Evolutionary conservation across 1,140 invertebrate species (phyloP).

Genomic region (Camponotus floridanus): DNA sequence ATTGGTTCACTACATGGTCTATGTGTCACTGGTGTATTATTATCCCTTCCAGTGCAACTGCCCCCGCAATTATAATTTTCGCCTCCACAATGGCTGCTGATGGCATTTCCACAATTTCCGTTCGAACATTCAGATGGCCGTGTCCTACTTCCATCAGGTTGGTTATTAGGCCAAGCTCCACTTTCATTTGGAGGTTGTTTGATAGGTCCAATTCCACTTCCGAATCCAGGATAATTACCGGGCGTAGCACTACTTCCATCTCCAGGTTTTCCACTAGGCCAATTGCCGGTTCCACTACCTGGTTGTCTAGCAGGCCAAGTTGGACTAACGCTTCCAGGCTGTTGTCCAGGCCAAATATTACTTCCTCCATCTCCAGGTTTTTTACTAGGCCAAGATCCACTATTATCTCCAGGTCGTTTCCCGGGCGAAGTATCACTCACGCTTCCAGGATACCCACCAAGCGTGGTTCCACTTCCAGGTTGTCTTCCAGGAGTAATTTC

Average conservation of each 20-base stretch:
- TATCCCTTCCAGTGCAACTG: conserved; percentile 3
- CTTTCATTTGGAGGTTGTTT: neutral
- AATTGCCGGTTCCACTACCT: conserved; percentile 8
- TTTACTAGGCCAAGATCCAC: neutral
- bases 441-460: no score
- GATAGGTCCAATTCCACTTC: neutral
- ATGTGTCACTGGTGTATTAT: neutral
- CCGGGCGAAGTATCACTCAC: neutral
- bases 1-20: conserved; percentile 4
- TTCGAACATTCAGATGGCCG: neutral
- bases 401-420: neutral
- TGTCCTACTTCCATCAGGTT: neutral
- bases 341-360: neutral
- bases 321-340: neutral
- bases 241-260: neutral
- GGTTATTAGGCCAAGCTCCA: neutral
- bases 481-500: neutral
- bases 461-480: neutral
- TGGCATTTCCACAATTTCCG: neutral
- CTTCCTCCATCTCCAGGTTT: neutral
- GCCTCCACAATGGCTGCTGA: conserved; percentile 5
- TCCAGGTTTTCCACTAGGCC: neutral
- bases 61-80: conserved; percentile 13
- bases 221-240: neutral
- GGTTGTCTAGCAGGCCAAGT: neutral